These are phyloP conservation scores for Laterallus jamaicensis DNA, from an alignment of 2,113 vertebrate species.

Conservation along the genomic window DNA sequence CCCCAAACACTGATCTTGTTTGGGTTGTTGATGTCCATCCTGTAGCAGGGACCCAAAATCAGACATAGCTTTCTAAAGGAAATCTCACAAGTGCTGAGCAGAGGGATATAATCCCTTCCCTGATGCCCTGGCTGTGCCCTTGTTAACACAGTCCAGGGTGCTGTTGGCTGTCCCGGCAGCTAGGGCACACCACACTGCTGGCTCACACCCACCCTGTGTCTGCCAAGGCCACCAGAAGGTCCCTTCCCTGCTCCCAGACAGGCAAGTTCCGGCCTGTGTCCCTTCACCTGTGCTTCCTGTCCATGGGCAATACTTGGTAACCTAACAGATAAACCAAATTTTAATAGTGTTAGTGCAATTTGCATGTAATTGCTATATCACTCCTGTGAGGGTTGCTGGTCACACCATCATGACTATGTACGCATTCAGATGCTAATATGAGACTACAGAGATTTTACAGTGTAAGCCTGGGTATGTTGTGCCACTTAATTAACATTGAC, in stretches of 20 bases:
- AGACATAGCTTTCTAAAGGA: background rate
- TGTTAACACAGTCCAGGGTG: background rate
- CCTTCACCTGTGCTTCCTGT: background rate
- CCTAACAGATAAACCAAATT: background rate
- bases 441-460: background rate
- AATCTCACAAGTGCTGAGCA: background rate
- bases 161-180: background rate
- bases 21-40: background rate
- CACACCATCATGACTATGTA: background rate
- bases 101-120: no score
- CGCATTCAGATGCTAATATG: background rate
- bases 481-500: background rate
- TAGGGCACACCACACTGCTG: background rate
- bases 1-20: background rate
- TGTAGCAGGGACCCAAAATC: background rate
- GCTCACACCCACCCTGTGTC: background rate
- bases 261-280: background rate
- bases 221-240: no score
- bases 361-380: background rate
- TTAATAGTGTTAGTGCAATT: background rate
- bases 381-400: background rate
- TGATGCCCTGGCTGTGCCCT: background rate
- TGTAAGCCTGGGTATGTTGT: background rate
- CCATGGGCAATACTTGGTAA: background rate
- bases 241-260: background rate